These are phyloP conservation scores for Fragum whitleyi DNA, from an alignment of 2,888 invertebrate species.

Conservation along the genomic window DNA sequence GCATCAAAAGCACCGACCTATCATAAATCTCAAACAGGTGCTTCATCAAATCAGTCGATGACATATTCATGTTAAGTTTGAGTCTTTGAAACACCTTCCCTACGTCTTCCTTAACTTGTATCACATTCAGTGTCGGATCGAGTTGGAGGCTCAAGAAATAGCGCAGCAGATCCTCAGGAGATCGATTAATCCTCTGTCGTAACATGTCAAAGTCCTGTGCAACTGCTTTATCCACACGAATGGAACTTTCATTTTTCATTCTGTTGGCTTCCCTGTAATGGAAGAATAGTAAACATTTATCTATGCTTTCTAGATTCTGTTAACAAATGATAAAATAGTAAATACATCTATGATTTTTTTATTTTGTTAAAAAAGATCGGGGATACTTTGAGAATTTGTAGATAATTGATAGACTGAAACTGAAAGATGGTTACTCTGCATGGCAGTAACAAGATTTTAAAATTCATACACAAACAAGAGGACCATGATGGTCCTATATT, in stretches of 20 bases:
- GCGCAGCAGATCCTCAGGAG: conserved; percentile 53
- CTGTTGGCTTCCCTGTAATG: conserved; percentile 52
- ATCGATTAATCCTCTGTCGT: conserved; percentile 32
- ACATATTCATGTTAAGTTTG: conserved; percentile 39
- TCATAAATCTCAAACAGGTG: conserved; percentile 48
- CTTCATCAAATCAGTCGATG: conserved; percentile 41
- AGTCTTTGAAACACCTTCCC: conserved; percentile 41
- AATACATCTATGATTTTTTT: neutral
- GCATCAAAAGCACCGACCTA: conserved; percentile 26
- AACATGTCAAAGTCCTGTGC: conserved; percentile 48
- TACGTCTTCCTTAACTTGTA: conserved; percentile 39
- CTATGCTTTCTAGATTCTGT: neutral
- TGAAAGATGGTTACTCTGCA: too few species aligned
- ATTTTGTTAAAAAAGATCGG: neutral
- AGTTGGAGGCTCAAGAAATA: conserved; percentile 43
- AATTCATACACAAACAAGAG: too few species aligned
- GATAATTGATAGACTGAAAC: too few species aligned
- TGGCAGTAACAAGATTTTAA: too few species aligned
- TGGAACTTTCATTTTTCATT: conserved; percentile 30
- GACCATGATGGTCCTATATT: too few species aligned
- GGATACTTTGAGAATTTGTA: neutral
- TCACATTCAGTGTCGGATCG: conserved; percentile 45
- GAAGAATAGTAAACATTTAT: too few species aligned
- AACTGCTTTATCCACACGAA: conserved; percentile 41
- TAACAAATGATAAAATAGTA: neutral